Conservation (phyloP, 2,113 vertebrate species). For the Lathamus discolor region DNA sequence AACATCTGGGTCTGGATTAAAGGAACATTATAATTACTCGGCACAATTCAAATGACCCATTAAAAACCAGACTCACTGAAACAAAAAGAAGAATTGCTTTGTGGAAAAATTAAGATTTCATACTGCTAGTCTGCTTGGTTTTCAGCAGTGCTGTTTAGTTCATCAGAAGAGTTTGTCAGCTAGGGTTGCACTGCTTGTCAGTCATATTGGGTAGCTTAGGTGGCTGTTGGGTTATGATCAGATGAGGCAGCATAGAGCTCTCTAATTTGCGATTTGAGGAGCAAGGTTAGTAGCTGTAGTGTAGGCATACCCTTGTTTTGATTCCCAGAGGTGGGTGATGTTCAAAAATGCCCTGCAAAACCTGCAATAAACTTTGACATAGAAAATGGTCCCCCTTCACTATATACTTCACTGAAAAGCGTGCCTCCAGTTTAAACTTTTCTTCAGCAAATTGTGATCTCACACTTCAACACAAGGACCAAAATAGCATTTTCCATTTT, state of each 20-base stretch:
- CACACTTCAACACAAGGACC: neutral
- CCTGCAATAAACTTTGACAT: neutral
- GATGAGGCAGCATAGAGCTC: neutral
- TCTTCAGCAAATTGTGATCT: neutral
- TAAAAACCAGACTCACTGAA: neutral
- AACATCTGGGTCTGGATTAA: conserved; percentile 4
- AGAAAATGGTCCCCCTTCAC: neutral
- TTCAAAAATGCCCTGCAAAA: neutral
- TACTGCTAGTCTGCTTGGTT: neutral
- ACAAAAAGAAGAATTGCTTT: neutral
- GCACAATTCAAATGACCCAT: neutral
- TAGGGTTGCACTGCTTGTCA: neutral
- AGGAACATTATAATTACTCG: conserved; percentile 11
- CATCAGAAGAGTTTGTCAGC: neutral
- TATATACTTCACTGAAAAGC: neutral
- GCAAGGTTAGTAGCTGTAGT: neutral
- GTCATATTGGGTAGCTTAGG: neutral
- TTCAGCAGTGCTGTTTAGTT: neutral
- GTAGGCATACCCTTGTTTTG: neutral
- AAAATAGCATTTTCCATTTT: neutral
- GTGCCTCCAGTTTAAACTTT: neutral
- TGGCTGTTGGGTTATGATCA: neutral
- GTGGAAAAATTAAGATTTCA: neutral
- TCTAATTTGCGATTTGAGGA: neutral
- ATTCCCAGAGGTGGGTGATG: neutral